Evolutionary conservation across 2,797 vertebrate species (phyloP), one percentile per base, ranked within the genome.

Genomic region (Scolopax rusticola): DNA sequence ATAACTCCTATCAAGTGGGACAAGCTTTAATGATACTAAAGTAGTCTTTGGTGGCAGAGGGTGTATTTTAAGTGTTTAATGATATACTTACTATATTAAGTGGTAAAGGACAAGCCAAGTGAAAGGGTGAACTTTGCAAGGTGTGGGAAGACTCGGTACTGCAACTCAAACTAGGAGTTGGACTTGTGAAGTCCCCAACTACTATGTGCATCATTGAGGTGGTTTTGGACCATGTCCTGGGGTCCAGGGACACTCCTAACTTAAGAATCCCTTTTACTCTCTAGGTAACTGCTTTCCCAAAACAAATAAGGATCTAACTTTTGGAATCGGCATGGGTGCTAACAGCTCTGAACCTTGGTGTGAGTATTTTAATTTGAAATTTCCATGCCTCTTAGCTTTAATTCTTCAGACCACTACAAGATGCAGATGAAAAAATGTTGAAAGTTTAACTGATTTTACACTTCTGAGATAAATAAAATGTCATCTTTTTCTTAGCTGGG

Each of bases 151-250:
- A 41, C 36, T 71, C 30, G 20, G 27, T 79, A 15, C 12, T 45
- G 59, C 38, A 84, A 10, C 15, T 79, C 24, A 11, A 69, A 25
- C 21, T 11, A 17, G 11, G 28, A 59, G 18, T 0, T 87, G 67
- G 9, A 50, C 15, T 67, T 70, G 14, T 6, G 10, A 59, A 43
- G n/a, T 69, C 7, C n/a, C n/a, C 24, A 43, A 0, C 12, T 60
- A 45, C 25, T 0, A 0, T 16, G 10, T 43, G 18, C 3, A 3
- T 51, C 4, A 7, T 41, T 43, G 41, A 47, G 21, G 9, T 24
- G 28, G n/a, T 36, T 94, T 75, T n/a, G 30, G 41, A 61, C 12
- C 2, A 1, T 2, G 12, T 23, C 6, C n/a, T 60, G 59, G 40
- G 7, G 5, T 57, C 6, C 25, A 47, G 40, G 28, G 36, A 24